Conservation (phyloP, 2,888 invertebrate species). For the Mesoligia furuncula region DNA sequence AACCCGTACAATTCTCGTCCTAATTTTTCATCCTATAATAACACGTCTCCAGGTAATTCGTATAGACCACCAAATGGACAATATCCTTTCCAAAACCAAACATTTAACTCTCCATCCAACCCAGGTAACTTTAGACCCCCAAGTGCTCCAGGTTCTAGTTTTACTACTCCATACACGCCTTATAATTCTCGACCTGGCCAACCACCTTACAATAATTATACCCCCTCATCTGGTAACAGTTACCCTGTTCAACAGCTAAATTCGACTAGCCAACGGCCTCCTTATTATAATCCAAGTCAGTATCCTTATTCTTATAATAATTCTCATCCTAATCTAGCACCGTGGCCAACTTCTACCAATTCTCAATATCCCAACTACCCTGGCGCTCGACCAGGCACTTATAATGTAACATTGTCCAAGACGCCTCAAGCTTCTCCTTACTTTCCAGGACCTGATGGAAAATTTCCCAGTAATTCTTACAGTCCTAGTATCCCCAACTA, state of each 20-base stretch:
- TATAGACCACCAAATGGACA: constrained; percentile 41
- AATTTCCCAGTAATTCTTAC: constrained; percentile 50
- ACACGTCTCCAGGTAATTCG: constrained; percentile 27
- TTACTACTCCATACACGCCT: constrained; percentile 52
- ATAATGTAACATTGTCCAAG: too few species aligned
- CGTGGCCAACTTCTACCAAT: constrained; percentile 18
- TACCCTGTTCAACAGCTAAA: constrained; percentile 35
- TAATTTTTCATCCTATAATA: constrained; percentile 21
- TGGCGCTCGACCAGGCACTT: constrained; percentile 16
- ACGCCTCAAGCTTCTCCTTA: constrained; percentile 32
- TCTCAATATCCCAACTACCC: constrained; percentile 38
- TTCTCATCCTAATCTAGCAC: constrained; percentile 48
- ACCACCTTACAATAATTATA: constrained; percentile 41
- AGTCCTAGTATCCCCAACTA: constrained; percentile 63
- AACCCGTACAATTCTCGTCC: constrained; percentile 33
- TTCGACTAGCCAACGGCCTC: constrained; percentile 27
- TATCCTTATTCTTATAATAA: constrained; percentile 48
- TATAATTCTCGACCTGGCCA: constrained; percentile 47
- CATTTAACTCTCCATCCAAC: constrained; percentile 41
- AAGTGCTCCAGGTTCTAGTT: constrained; percentile 51
- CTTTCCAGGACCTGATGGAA: constrained; percentile 45
- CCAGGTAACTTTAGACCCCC: constrained; percentile 33
- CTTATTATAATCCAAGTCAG: constrained; percentile 46
- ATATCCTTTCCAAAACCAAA: constrained; percentile 49
- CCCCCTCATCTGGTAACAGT: constrained; percentile 20